These are phyloP conservation scores for Strix uralensis DNA, from an alignment of 2,113 vertebrate genomes.

Conservation along the genomic window DNA sequence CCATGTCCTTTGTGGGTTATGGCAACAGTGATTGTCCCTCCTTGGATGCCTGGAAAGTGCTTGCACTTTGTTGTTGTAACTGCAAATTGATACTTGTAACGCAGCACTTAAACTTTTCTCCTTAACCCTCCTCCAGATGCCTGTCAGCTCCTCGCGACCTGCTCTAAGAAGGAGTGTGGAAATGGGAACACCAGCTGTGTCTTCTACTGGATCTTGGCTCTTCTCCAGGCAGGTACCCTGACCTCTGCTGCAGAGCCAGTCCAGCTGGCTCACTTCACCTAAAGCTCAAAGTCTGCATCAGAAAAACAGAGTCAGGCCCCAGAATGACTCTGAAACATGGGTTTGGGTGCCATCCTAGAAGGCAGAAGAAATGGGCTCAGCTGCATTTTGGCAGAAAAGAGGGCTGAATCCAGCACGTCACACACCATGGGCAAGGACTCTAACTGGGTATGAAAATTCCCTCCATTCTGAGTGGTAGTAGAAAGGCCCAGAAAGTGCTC, in stretches of 20 bases:
- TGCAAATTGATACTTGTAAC: background rate
- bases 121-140: background rate
- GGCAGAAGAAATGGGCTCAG: background rate
- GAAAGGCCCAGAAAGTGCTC: background rate
- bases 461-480: background rate
- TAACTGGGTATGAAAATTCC: background rate
- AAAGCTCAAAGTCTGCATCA: background rate
- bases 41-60: background rate
- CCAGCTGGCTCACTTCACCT: background rate
- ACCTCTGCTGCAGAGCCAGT: background rate
- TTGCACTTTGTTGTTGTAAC: background rate
- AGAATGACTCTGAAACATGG: background rate
- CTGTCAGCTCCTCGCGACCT: rapidly evolving
- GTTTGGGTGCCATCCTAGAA: background rate
- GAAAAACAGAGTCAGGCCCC: background rate
- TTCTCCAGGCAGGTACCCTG: background rate
- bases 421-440: background rate
- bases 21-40: background rate
- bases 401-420: background rate
- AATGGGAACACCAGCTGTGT: background rate
- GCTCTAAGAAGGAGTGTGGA: rapidly evolving
- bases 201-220: background rate
- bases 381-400: background rate
- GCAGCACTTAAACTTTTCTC: background rate
- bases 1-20: background rate